Base-by-base conservation (phyloP, 2,797 vertebrate species). In the Halcyon leucocephala region DNA sequence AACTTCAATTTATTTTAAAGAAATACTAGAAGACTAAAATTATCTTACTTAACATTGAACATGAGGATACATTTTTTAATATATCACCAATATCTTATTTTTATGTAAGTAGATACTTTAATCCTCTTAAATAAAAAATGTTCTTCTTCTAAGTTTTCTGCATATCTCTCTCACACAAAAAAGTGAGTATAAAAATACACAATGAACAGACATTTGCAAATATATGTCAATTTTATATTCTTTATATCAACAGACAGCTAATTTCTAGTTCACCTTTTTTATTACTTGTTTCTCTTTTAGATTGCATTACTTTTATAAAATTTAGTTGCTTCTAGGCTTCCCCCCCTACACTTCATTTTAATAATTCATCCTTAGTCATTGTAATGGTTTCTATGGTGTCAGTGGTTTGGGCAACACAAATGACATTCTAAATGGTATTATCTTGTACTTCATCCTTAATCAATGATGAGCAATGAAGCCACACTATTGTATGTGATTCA, bases 121-220 rank as follows among this genome's bases (percentile, higher is more conserved):
- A 55, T 31, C 5, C 0, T 51, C 79, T 49, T 29, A 49, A 82
- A 82, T 26, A 35, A 37, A 85, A 49, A 35, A 6, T 19, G 2
- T 24, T 86, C 0, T 24, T 86, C 0, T 90, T 90, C 4, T 26
- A 51, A 5, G 8, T 58, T 89, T 62, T 79, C 21, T 69, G 21
- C 14, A 14, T 39, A 1, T 79, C 18, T 9, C 11, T 8, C 17
- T 8, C 4, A 17, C 14, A 29, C 29, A n/a, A 17, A 35, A 39
- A 64, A 24, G 2, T 31, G 2, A 2, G 1, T 58, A 25, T 16
- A 61, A 41, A 26, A 8, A 39, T 37, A n/a, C 1, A 39, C 29
- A 54, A 62, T 37, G 5, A 73, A 39, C 2, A 33, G 19, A 31
- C 3, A 31, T 74, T 79, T 64, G 9, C 20, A 91, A 84, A 73